These are phyloP conservation scores for Lepus oiostolus DNA, from an alignment of 2,797 vertebrate genomes.

Conservation along the genomic window DNA sequence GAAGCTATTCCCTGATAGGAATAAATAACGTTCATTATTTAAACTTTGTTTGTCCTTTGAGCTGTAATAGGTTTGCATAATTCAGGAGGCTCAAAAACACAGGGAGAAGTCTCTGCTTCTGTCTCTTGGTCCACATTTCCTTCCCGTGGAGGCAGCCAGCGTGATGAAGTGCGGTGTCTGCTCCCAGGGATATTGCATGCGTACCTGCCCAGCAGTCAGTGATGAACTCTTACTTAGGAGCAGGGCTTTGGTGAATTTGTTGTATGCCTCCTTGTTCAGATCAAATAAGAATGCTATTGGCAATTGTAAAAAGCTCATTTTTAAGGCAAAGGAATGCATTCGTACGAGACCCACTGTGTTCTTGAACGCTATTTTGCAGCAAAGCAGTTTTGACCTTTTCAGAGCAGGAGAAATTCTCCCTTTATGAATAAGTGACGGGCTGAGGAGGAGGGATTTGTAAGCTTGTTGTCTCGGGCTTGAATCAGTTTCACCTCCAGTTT, in stretches of 20 bases:
- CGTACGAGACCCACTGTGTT: not conserved
- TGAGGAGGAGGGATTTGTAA: not conserved
- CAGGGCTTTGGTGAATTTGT: not conserved
- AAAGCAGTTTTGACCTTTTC: constrained; percentile 50
- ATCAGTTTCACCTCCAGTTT: constrained; percentile 1
- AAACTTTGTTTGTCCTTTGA: not conserved
- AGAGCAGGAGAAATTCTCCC: not conserved
- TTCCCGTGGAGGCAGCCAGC: not conserved
- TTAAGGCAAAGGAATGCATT: not conserved
- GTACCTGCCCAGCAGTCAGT: not conserved
- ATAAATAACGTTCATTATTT: not conserved
- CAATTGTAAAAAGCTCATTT: not conserved
- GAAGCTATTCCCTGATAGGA: not conserved
- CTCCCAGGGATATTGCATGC: not conserved
- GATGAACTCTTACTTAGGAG: not conserved
- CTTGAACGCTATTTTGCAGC: not conserved
- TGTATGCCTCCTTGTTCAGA: not conserved
- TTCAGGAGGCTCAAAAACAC: not conserved
- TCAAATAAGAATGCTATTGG: not conserved
- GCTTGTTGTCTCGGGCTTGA: not conserved
- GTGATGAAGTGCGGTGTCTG: not conserved
- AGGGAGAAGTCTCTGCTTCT: not conserved
- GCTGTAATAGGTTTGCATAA: not conserved
- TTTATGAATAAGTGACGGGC: not conserved
- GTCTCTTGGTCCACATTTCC: not conserved